Conservation (phyloP, 1,140 invertebrate species). For the Fopius arisanus region DNA sequence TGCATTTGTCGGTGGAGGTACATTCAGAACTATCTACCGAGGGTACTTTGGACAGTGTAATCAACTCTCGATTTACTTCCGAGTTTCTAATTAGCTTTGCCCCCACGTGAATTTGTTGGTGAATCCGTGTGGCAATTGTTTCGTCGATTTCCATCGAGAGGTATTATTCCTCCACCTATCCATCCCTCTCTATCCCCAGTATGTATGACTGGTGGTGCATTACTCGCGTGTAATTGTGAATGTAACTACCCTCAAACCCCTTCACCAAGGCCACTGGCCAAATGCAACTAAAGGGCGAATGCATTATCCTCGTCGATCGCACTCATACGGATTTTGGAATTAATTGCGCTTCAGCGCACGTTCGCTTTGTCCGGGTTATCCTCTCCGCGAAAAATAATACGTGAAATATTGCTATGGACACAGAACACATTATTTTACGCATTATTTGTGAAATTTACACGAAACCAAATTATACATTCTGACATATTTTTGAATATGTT, state of each 20-base stretch:
- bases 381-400: background rate
- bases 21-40: slow-evolving; percentile 12
- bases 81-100: slow-evolving; percentile 30
- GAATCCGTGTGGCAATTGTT: slow-evolving; percentile 1
- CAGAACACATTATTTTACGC: too few species aligned
- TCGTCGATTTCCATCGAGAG: background rate
- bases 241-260: background rate
- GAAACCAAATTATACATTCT: too few species aligned
- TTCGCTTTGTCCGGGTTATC: background rate
- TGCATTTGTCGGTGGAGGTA: background rate
- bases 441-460: too few species aligned
- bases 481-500: too few species aligned
- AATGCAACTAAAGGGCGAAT: background rate
- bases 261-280: background rate
- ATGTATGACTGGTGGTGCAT: slow-evolving; percentile 22
- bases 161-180: background rate
- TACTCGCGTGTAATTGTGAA: slow-evolving; percentile 26
- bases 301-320: background rate
- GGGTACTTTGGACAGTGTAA: slow-evolving; percentile 21
- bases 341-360: background rate
- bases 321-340: background rate
- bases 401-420: background rate
- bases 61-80: slow-evolving; percentile 33
- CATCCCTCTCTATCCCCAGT: background rate
- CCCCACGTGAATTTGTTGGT: background rate